Evolutionary conservation across 2,888 invertebrate genomes (phyloP).

Genomic region (Cerastoderma edule): DNA sequence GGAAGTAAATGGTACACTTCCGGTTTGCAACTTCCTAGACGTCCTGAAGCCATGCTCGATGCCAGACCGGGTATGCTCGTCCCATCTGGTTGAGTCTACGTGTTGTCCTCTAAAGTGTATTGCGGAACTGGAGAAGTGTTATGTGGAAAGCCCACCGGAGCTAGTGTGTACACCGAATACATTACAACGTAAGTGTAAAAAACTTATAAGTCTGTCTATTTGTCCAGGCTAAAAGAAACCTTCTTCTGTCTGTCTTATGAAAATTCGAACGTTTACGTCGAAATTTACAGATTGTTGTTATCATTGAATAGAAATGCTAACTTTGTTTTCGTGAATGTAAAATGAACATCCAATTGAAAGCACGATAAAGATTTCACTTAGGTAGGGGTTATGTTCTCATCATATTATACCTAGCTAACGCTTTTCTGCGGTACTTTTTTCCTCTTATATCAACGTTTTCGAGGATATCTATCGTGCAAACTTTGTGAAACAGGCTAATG

Average conservation of each 20-base stretch:
- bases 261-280: background rate
- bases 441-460: too few species aligned
- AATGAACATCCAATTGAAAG: too few species aligned
- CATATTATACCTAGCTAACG: too few species aligned
- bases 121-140: slow-evolving; percentile 16
- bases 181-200: slow-evolving; percentile 10
- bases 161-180: slow-evolving; percentile 6
- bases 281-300: background rate
- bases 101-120: slow-evolving; percentile 14
- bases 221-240: background rate
- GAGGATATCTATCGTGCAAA: too few species aligned
- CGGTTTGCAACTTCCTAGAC: slow-evolving; percentile 38
- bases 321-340: too few species aligned
- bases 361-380: too few species aligned
- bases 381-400: too few species aligned
- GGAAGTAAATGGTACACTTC: slow-evolving; percentile 7
- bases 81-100: slow-evolving; percentile 9
- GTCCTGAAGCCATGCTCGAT: slow-evolving; percentile 23
- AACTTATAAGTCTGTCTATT: background rate
- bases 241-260: background rate
- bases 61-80: background rate
- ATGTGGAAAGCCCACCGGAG: slow-evolving; percentile 11
- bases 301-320: background rate
- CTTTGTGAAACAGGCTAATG: too few species aligned
- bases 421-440: too few species aligned